Evolutionary conservation across 2,888 invertebrate species (phyloP).

Genomic region (Harpalus rubripes): DNA sequence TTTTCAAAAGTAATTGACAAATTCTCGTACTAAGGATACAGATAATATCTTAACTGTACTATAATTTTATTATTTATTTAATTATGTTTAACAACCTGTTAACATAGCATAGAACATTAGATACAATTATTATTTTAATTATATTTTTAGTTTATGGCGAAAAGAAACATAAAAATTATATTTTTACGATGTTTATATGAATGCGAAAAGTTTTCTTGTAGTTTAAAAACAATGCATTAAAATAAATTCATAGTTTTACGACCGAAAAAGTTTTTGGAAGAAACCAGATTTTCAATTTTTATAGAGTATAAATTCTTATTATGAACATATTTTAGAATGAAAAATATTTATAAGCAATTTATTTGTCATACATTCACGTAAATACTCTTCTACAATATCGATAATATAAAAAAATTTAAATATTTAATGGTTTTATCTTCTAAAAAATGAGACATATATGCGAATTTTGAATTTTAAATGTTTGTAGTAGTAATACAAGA

Average conservation of each 20-base stretch:
- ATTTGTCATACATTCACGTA: not conserved
- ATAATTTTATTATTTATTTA: constrained; percentile 59
- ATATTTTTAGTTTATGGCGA: constrained; percentile 48
- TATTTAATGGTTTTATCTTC: no score
- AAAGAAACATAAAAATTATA: constrained; percentile 30
- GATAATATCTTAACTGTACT: constrained; percentile 49
- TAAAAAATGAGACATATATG: no score
- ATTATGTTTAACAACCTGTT: constrained; percentile 60
- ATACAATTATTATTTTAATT: constrained; percentile 51
- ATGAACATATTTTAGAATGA: not conserved
- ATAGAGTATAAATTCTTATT: not conserved
- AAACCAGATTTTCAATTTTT: not conserved
- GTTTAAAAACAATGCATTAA: not conserved
- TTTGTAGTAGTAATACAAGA: no score
- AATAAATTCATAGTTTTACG: constrained; percentile 4
- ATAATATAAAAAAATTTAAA: no score
- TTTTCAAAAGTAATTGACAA: constrained; percentile 34
- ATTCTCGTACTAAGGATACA: constrained; percentile 26
- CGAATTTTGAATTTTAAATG: no score
- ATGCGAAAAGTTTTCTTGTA: constrained; percentile 2
- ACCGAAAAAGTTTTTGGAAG: not conserved
- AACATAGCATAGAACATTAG: constrained; percentile 44
- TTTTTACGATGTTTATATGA: constrained; percentile 5
- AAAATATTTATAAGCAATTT: not conserved
- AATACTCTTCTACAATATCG: no score